Base-by-base conservation (phyloP, 2,797 vertebrate species). In the Bryconaethiops microstoma region DNA sequence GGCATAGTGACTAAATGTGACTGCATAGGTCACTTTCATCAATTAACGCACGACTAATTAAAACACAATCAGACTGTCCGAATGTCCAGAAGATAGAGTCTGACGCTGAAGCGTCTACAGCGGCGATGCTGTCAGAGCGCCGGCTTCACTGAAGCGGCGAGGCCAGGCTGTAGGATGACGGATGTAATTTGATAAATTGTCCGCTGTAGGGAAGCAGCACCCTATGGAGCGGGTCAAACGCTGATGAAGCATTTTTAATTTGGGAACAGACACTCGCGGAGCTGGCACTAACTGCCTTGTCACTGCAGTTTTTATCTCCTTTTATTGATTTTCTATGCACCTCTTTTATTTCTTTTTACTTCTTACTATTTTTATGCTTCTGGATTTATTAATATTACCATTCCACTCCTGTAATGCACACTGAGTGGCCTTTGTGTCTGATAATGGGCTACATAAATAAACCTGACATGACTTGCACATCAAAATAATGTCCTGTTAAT, bases 231-330 rank as follows among this genome's bases (percentile, higher is more conserved):
- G 7, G 62, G 83, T 82, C 73, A 79, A 79, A 79, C 9, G 76
- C 60, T 63, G 67, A 67, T 48, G 19, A 82, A 74, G 69, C 70
- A 52, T 35, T 74, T 78, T 82, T 78, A 64, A 81, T 77, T 60
- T 39, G 29, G 52, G 39, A 60, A 63, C 35, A 45, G 19, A 74
- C 19, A 60, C 9, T 55, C 73, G 80, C 74, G 5, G 52, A 77
- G n/a, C 12, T 42, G 40, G n/a, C 23, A 63, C 25, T 69, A 79
- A 71, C 40, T 50, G 69, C 63, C 42, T 63, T 48, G 55, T 29
- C 80, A 76, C 57, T 45, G 19, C 40, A 48, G 21, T 25, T n/a
- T n/a, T n/a, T n/a, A n/a, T n/a, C n/a, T n/a, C n/a, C n/a, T n/a
- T n/a, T n/a, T n/a, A n/a, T n/a, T n/a, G n/a, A n/a, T n/a, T n/a